These are phyloP conservation scores for Lytechinus variegatus DNA, from an alignment of 35 echinoderm and acorn worm species.

Conservation along the genomic window DNA sequence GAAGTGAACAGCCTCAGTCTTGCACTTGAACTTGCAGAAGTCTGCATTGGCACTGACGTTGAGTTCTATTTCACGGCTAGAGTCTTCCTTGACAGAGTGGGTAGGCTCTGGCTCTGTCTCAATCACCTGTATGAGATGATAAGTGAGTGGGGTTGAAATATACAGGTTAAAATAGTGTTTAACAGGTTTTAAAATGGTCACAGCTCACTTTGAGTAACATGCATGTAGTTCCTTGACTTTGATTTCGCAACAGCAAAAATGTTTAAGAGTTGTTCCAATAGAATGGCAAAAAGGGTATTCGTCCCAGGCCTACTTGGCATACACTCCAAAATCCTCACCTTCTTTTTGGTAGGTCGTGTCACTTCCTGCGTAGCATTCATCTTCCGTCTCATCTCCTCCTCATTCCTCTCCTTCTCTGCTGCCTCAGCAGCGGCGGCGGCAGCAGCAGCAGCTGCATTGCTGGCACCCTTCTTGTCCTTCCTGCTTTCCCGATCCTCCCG, in stretches of 20 bases:
- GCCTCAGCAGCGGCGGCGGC: constrained; percentile 74
- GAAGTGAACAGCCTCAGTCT: constrained; percentile 90
- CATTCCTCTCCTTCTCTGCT: constrained; percentile 70
- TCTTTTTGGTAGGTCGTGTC: constrained; percentile 91
- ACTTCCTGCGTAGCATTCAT: constrained; percentile 63
- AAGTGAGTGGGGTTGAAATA: not conserved
- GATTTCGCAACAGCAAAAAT: too few relatives aligned
- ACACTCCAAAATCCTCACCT: constrained; percentile 53
- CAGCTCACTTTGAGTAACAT: too few relatives aligned
- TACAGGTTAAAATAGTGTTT: too few relatives aligned
- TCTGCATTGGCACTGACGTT: constrained; percentile 91
- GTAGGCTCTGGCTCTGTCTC: constrained; percentile 95
- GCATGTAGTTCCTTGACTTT: too few relatives aligned
- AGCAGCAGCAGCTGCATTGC: constrained; percentile 54
- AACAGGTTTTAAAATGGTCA: too few relatives aligned
- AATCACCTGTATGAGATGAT: constrained; percentile 69
- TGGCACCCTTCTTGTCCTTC: constrained; percentile 69
- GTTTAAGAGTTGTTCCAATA: too few relatives aligned
- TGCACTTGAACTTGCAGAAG: constrained; percentile 95
- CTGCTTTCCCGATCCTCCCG: constrained; percentile 82
- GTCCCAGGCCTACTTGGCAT: too few relatives aligned
- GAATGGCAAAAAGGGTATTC: too few relatives aligned
- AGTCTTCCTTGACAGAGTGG: constrained; percentile 73
- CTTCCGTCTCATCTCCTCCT: constrained; percentile 78
- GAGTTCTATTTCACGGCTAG: constrained; percentile 81